A percentile compares a stretch with the other conserved stretches of the same genome.
Evolutionary conservation across 2,888 invertebrate genomes (phyloP).

Genomic region (Amorpha juglandis): DNA sequence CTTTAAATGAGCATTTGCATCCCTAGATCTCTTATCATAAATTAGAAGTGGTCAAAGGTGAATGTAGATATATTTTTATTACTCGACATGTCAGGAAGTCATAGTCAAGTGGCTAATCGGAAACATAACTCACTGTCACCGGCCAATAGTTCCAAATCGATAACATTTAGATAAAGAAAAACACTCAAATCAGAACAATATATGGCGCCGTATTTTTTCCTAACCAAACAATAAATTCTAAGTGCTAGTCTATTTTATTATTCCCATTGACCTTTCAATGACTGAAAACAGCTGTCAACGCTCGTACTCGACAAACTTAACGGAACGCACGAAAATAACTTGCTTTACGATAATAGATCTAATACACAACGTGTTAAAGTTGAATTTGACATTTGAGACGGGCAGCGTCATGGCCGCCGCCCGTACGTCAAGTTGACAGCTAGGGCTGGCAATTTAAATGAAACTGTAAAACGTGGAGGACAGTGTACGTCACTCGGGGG

Average conservation of each 20-base stretch:
- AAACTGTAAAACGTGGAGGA: constrained; percentile 62
- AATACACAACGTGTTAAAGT: constrained; percentile 20
- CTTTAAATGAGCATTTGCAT: too few relatives aligned
- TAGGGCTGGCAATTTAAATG: constrained; percentile 68
- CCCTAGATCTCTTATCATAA: background rate
- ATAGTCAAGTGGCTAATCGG: constrained; percentile 11
- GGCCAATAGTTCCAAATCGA: constrained; percentile 6
- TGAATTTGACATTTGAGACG: constrained; percentile 24
- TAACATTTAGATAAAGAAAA: constrained; percentile 22
- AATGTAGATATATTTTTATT: background rate
- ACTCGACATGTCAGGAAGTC: constrained; percentile 13
- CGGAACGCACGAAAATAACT: background rate
- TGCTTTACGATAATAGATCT: constrained; percentile 27
- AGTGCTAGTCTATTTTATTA: constrained; percentile 29
- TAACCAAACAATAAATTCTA: constrained; percentile 29
- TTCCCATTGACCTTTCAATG: constrained; percentile 40
- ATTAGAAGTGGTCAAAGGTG: background rate
- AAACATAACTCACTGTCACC: constrained; percentile 17
- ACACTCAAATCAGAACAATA: constrained; percentile 22
- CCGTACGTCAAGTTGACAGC: constrained; percentile 48
- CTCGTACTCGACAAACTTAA: constrained; percentile 37
- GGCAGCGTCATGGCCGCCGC: constrained; percentile 39
- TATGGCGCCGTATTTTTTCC: constrained; percentile 36
- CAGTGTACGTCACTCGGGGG: constrained; percentile 59
- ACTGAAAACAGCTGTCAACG: constrained; percentile 50